These are phyloP conservation scores for Theristicus caerulescens DNA, from an alignment of 2,113 vertebrate genomes.

Conservation along the genomic window DNA sequence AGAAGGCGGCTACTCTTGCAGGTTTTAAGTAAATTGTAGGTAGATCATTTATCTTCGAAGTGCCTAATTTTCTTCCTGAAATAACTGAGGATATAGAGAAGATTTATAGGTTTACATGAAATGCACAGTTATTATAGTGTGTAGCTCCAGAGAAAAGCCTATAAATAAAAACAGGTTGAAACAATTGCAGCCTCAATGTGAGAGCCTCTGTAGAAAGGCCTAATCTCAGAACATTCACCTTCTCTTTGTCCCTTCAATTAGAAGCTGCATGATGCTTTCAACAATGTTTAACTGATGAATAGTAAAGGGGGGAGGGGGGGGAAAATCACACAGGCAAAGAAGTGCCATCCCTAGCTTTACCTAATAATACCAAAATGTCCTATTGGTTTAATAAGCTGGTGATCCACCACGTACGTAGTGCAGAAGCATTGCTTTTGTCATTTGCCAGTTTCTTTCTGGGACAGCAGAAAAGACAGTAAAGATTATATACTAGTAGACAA, in stretches of 20 bases:
- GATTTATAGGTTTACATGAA: neutral
- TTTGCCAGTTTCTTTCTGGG: neutral
- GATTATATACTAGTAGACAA: neutral
- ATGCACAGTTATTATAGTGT: neutral
- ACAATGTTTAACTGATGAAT: neutral
- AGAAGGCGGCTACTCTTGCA: neutral
- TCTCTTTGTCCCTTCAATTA: neutral
- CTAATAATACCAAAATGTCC: neutral
- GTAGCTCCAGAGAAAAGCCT: neutral
- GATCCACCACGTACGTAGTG: neutral
- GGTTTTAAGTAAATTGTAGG: neutral
- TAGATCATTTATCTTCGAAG: neutral
- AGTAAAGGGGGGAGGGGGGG: neutral
- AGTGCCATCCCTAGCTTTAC: neutral
- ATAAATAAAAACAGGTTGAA: neutral
- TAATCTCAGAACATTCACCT: neutral
- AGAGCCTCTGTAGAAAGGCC: neutral
- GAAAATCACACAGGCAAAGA: neutral
- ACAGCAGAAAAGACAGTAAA: neutral
- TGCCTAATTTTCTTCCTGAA: neutral
- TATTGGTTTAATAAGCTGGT: neutral
- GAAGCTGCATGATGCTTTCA: neutral
- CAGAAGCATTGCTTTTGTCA: neutral
- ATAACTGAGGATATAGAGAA: neutral
- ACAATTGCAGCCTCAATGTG: accelerated